A percentile compares a stretch with the other conserved stretches of the same genome.
Conservation (phyloP, 2,797 vertebrate genomes). For the Gallinago nigripennis region DNA sequence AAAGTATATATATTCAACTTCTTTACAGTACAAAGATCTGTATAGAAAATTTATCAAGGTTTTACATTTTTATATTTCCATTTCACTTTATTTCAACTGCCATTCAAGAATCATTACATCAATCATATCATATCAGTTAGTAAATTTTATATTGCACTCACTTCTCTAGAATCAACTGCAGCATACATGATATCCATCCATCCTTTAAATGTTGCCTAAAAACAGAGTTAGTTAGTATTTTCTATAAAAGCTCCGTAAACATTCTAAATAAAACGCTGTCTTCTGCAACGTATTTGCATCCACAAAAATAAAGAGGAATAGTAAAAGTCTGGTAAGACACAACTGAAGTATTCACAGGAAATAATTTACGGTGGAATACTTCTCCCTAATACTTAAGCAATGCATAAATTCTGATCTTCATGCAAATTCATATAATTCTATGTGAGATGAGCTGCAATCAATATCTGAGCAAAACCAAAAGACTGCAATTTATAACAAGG, state of each 20-base stretch:
- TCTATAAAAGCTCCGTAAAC: not conserved
- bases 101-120: not conserved
- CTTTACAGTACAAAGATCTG: not conserved
- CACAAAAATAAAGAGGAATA: not conserved
- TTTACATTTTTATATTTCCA: not conserved
- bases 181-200: conserved; percentile 82
- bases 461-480: not conserved
- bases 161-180: conserved; percentile 78
- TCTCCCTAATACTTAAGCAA: not conserved
- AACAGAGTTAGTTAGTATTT: conserved; percentile 46
- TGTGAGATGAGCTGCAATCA: not conserved
- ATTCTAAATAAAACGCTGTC: not conserved
- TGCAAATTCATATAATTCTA: not conserved
- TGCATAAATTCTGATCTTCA: not conserved
- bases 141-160: conserved; percentile 62
- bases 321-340: not conserved
- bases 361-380: not conserved
- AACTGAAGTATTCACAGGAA: not conserved
- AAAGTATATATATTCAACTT: not conserved
- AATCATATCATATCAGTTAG: not conserved
- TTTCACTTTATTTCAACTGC: not conserved
- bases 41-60: not conserved
- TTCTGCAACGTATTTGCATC: not conserved
- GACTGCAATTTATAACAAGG: not conserved
- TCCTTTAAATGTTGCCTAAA: conserved; percentile 82